A percentile compares a stretch with the other conserved stretches of the same genome.
Conservation (phyloP, 2,113 vertebrate genomes). For the Boleophthalmus pectinirostris region DNA sequence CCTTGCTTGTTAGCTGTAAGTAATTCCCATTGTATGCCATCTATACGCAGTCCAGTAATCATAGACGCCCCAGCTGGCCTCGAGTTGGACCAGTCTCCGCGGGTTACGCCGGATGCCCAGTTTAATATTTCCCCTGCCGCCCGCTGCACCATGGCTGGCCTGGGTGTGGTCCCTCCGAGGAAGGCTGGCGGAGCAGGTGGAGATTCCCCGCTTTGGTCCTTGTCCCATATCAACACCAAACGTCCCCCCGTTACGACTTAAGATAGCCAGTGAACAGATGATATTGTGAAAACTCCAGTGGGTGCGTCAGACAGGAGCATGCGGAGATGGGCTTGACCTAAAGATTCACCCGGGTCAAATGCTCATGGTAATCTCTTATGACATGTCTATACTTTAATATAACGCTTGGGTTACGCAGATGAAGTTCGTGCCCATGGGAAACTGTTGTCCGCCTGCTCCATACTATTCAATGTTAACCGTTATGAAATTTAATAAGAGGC, state of each 20-base stretch:
- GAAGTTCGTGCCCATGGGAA: neutral
- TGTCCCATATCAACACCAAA: constrained; percentile 59
- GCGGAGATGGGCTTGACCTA: constrained; percentile 14
- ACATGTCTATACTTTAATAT: constrained; percentile 4
- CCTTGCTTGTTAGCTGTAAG: constrained; percentile 32
- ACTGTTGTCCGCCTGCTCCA: neutral
- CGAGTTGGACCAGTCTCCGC: neutral
- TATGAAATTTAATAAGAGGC: no score
- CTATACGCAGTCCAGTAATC: constrained; percentile 34
- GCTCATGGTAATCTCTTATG: constrained; percentile 19
- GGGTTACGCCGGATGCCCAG: constrained; percentile 38
- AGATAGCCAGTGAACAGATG: constrained; percentile 66
- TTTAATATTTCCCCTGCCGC: constrained; percentile 33
- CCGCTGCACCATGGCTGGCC: constrained; percentile 13
- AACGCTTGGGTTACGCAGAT: constrained; percentile 14
- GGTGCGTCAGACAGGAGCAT: constrained; percentile 10
- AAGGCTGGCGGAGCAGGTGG: constrained; percentile 63
- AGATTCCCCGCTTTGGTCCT: constrained; percentile 53
- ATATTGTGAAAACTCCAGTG: constrained; percentile 24
- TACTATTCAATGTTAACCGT: neutral
- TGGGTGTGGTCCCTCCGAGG: constrained; percentile 60
- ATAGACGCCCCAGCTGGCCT: constrained; percentile 57
- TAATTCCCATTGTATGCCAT: constrained; percentile 42
- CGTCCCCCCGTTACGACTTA: constrained; percentile 25
- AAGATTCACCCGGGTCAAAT: constrained; percentile 34